Percentiles rank a stretch among this genome's conserved stretches.
These are phyloP conservation scores for Dipodomys stephensi DNA, from an alignment of 2,113 vertebrate species.

Conservation along the genomic window DNA sequence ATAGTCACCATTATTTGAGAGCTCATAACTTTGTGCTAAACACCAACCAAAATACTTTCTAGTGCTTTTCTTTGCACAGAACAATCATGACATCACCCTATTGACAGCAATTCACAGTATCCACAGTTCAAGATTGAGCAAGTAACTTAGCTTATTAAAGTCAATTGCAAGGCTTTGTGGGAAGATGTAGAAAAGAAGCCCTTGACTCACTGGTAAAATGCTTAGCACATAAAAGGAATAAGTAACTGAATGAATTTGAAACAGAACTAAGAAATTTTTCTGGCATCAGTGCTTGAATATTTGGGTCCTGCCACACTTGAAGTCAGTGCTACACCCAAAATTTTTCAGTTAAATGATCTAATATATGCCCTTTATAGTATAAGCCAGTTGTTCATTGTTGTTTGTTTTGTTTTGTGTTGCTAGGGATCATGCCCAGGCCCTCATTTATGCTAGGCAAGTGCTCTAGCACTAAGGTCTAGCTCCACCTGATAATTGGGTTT, in stretches of 20 bases:
- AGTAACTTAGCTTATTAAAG: background rate
- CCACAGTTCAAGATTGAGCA: background rate
- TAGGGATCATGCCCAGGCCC: background rate
- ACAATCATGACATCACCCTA: background rate
- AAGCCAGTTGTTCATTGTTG: background rate
- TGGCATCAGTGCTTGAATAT: background rate
- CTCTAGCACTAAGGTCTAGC: background rate
- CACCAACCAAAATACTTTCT: background rate
- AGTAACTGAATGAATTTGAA: conserved; percentile 45
- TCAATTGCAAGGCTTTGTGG: conserved; percentile 44
- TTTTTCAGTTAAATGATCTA: conserved; percentile 4
- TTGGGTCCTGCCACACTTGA: background rate
- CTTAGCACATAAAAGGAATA: background rate
- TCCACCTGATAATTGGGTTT: background rate
- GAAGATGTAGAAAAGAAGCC: conserved; percentile 38
- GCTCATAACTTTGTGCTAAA: background rate
- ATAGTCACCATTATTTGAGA: background rate
- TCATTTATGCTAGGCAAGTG: background rate
- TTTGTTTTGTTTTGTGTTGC: background rate
- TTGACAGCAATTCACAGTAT: background rate
- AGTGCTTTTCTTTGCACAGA: background rate
- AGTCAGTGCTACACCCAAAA: background rate
- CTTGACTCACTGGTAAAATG: background rate
- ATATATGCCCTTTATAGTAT: background rate
- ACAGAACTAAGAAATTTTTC: background rate